A percentile compares a stretch with the other conserved stretches of the same genome.
These are phyloP conservation scores for Poeciliopsis occidentalis DNA, from an alignment of 2,113 vertebrate genomes.

Conservation along the genomic window DNA sequence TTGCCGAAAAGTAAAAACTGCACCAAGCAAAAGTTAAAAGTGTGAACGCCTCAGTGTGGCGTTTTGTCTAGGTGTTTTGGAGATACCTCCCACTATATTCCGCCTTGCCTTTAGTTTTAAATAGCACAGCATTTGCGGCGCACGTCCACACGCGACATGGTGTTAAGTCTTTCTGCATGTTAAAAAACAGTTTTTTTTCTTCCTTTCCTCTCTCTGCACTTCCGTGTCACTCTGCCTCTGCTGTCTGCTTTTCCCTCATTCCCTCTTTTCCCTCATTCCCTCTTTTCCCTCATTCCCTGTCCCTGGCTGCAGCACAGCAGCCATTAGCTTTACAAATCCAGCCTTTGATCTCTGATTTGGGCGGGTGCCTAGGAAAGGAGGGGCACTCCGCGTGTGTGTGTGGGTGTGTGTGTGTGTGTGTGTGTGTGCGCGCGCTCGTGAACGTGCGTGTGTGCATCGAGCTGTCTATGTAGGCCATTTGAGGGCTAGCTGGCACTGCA, in stretches of 20 bases:
- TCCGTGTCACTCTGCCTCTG: slow-evolving; percentile 51
- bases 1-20: slow-evolving; percentile 70
- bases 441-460: slow-evolving; percentile 24
- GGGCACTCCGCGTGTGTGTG: slow-evolving; percentile 55
- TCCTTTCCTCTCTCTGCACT: slow-evolving; percentile 4
- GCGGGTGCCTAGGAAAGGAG: slow-evolving; percentile 82
- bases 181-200: slow-evolving; percentile 49
- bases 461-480: slow-evolving; percentile 71
- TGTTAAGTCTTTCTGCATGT: slow-evolving; percentile 42
- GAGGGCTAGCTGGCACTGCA: slow-evolving; percentile 70
- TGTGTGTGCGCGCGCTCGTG: slow-evolving; percentile 30
- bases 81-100: slow-evolving; percentile 61
- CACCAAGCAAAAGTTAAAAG: slow-evolving; percentile 68
- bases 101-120: slow-evolving; percentile 51
- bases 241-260: slow-evolving; percentile 62
- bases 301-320: slow-evolving; percentile 91
- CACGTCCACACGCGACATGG: slow-evolving; percentile 41
- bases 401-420: slow-evolving; percentile 22
- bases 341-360: slow-evolving; percentile 99
- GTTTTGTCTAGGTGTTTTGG: slow-evolving; percentile 68
- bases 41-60: slow-evolving; percentile 71
- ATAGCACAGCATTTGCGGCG: slow-evolving; percentile 54
- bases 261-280: slow-evolving; percentile 51
- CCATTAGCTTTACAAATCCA: slow-evolving; percentile 99
- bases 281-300: slow-evolving; percentile 60